Base-by-base conservation (phyloP, 2,888 invertebrate genomes). In the Agriopis aurantiaria region DNA sequence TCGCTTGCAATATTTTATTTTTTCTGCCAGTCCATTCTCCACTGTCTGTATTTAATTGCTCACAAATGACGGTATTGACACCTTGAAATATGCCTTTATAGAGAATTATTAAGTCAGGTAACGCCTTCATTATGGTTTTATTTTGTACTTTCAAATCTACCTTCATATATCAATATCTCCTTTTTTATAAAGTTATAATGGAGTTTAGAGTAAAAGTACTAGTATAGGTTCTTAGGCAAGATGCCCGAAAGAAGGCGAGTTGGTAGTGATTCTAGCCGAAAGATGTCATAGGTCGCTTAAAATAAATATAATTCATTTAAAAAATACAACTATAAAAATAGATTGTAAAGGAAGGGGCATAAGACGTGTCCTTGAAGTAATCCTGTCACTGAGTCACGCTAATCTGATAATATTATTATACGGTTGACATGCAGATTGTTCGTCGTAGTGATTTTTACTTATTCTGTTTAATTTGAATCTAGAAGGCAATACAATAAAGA, bases 1-100 rank as follows among this genome's bases (percentile, higher is more conserved):
- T 6, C 3, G 56, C 61, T 55, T 67, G 56, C 43, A 33, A 49
- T 41, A 68, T 63, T 57, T 52, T 58, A 68, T 40, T 52, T 40
- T 68, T 51, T 52, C 12, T 41, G 9, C 23, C 8, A 17, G 45
- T 55, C 71, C 63, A 70, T 71, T 69, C 76, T 65, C 75, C 69
- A 68, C 52, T 68, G 68, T 67, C 67, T 68, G 65, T 71, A 61
- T 65, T 74, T 77, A 79, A 79, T 80, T 78, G 79, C 76, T 77
- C 75, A 80, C 76, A 81, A 81, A 82, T 79, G 68, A 74, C 75
- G 68, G 66, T 75, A 79, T 73, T 83, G n/a, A n/a, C n/a, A n/a
- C n/a, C n/a, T n/a, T n/a, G n/a, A n/a, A n/a, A n/a, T n/a, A n/a
- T n/a, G n/a, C n/a, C n/a, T n/a, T n/a, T n/a, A n/a, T n/a, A n/a